phyloP scores from a whole-genome alignment of 2,888 invertebrate genomes.

The Chymomyza fuscimana region DNA sequence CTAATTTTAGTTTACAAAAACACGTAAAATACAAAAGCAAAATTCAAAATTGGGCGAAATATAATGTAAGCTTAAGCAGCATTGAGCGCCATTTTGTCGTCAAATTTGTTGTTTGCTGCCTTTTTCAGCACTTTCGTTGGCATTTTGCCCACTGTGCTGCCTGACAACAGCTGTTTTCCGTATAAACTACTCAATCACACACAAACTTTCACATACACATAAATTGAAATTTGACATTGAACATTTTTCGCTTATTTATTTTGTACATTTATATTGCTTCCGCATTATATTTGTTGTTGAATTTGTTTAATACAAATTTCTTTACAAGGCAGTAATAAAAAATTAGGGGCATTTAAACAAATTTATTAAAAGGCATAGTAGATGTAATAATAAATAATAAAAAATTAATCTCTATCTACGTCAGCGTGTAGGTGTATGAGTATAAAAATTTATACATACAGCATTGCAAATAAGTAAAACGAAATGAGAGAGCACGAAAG shows the following conservation, averaged over 20 bases:
- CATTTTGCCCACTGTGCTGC: constrained; percentile 68
- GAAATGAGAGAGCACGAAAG: background rate
- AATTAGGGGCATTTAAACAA: background rate
- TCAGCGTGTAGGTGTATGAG: background rate
- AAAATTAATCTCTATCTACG: background rate
- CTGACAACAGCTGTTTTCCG: constrained; percentile 37
- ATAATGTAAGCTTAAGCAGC: too few relatives aligned
- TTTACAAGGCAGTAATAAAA: background rate
- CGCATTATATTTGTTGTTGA: background rate
- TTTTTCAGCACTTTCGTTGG: constrained; percentile 37
- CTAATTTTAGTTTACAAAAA: background rate
- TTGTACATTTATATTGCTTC: background rate
- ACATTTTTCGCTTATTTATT: background rate
- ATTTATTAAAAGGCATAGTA: background rate
- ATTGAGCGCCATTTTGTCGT: too few relatives aligned
- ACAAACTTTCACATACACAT: constrained; percentile 17
- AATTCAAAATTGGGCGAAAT: background rate
- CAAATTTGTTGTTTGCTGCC: background rate
- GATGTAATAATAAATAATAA: background rate
- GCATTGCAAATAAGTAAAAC: too few relatives aligned
- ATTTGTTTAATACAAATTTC: background rate
- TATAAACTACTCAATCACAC: constrained; percentile 38
- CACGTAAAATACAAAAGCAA: too few relatives aligned
- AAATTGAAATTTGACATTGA: background rate
- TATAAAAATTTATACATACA: background rate